Evolutionary conservation across 2,888 invertebrate species (phyloP).

Genomic region (Thelaira solivaga): DNA sequence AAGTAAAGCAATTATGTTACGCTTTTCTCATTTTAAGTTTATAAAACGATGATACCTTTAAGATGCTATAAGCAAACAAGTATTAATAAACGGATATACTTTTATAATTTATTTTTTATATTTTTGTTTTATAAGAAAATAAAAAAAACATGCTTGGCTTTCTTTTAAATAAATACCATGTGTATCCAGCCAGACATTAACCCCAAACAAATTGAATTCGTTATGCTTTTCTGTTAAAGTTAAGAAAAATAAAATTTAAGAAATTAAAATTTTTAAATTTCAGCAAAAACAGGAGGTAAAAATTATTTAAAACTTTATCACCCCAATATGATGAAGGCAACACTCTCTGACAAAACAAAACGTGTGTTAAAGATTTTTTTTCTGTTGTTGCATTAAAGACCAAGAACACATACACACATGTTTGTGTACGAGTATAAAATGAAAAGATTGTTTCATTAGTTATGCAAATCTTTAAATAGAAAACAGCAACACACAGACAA

Average conservation of each 20-base stretch:
- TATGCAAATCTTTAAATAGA: constrained; percentile 60
- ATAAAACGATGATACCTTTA: constrained; percentile 45
- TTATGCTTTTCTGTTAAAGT: constrained; percentile 45
- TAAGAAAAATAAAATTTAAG: constrained; percentile 28
- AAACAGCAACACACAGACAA: constrained; percentile 36
- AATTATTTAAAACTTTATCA: constrained; percentile 18
- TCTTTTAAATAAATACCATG: constrained; percentile 11
- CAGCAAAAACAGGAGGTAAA: constrained; percentile 18
- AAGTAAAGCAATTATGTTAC: constrained; percentile 46
- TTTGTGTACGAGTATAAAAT: not conserved
- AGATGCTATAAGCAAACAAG: constrained; percentile 20
- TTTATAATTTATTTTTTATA: too few species aligned
- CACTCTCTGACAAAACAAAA: not conserved
- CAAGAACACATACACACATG: constrained; percentile 5
- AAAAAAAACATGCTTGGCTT: constrained; percentile 5
- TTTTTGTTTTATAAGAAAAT: not conserved
- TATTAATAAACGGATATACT: too few species aligned
- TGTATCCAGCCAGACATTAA: constrained; percentile 46
- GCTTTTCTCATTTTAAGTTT: constrained; percentile 16
- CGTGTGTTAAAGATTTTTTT: constrained; percentile 9
- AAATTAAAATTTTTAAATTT: constrained; percentile 48
- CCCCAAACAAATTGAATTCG: constrained; percentile 57
- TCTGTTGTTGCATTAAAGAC: too few species aligned
- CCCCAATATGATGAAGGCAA: constrained; percentile 12
- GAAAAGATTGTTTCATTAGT: constrained; percentile 56